Evolutionary conservation across 2,888 invertebrate species (phyloP).

Genomic region (Iselma pallidipennis): DNA sequence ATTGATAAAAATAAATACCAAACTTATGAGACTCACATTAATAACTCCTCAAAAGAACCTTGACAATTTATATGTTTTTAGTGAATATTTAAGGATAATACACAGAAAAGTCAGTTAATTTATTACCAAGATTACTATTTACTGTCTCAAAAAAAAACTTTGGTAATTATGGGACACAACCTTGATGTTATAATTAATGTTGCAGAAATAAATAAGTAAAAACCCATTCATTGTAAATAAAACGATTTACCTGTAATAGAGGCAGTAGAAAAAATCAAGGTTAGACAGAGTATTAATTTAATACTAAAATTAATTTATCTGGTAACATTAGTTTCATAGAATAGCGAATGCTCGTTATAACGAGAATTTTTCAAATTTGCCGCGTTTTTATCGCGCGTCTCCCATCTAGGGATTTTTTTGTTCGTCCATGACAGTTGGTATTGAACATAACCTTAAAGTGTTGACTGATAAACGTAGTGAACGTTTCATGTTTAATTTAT

Average conservation of each 20-base stretch:
- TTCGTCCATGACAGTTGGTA: not conserved
- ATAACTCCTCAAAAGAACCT: not conserved
- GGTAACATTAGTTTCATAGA: no score
- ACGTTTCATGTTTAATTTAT: not conserved
- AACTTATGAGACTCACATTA: not conserved
- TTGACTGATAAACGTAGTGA: not conserved
- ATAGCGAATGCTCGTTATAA: no score
- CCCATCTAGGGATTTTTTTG: not conserved
- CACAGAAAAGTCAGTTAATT: not conserved
- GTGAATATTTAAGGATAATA: not conserved
- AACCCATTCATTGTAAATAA: no score
- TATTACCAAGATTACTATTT: not conserved
- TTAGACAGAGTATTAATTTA: no score
- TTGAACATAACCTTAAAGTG: conserved; percentile 10
- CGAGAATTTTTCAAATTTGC: not conserved
- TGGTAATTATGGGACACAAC: not conserved
- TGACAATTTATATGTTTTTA: not conserved
- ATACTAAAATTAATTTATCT: no score
- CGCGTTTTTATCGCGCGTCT: no score
- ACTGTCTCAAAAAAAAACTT: not conserved
- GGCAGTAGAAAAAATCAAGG: no score
- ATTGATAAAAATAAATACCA: not conserved
- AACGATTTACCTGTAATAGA: no score
- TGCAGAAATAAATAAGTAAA: no score
- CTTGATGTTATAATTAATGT: not conserved